Evolutionary conservation across 1,140 invertebrate species (phyloP), one percentile per base, ranked within the genome.

Genomic region (Thrips palmi): DNA sequence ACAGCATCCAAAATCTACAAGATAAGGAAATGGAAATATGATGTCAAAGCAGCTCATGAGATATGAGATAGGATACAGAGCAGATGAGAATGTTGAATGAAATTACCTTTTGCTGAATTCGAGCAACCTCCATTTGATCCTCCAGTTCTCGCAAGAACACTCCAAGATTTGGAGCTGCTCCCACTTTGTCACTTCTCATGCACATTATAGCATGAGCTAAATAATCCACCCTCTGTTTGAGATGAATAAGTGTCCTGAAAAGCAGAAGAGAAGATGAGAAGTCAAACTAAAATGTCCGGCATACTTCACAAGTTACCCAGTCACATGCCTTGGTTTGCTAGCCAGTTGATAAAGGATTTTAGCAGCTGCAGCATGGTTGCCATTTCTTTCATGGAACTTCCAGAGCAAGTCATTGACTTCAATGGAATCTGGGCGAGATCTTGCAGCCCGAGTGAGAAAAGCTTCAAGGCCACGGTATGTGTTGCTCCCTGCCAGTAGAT

Each of bases 121-220:
- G 65, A 33, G 78, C 83, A 38, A 72, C 69, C 63, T 93, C 84
- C 47, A 87, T 75, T 59, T 89, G 87, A 57, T 97, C 93, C 58
- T 96, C 88, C 22, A 97, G 61, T 52, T 93, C 84, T 43, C 88
- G 76, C 28, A 93, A 60, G 45, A 93, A 79, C 47, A 93, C 77
- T 2, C 86, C 83, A 47, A 79, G 67, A 44, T 75, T 68, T 4
- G 73, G 72, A 14, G 77, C 79, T 28, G 71, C 73, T 10, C 76
- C 78, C 27, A 74, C 70, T 49, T 79, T 75, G 40, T 84, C 80
- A 49, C 85, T 86, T 50, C 88, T 74, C 68, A 91, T 79, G 55
- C 88, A 94, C 62, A 96, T 81, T 28, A 94, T 80, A n/a, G 91
- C 89, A 47, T 88, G 68, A 1, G 87, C 85, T 49, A 97, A 59